These are phyloP conservation scores for Syngnathus acus DNA, from an alignment of 2,797 vertebrate genomes.

Conservation along the genomic window DNA sequence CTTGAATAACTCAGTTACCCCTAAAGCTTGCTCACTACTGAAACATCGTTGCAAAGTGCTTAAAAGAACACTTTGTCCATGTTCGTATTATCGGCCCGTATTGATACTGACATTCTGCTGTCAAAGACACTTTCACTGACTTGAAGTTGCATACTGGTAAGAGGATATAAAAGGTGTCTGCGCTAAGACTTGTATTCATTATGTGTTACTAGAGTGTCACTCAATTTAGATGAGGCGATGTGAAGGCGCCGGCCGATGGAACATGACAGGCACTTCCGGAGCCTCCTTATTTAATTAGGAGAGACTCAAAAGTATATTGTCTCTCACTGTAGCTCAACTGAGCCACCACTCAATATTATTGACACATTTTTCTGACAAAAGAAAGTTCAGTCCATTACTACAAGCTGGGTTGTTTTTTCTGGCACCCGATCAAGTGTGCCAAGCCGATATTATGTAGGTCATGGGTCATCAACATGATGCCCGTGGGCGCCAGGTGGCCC, in stretches of 20 bases:
- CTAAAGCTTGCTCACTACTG: conserved; percentile 46
- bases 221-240: conserved; percentile 17
- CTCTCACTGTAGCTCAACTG: no score
- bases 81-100: conserved; percentile 28
- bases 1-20: conserved; percentile 63
- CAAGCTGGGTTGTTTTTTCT: not conserved
- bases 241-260: conserved; percentile 39
- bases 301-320: not conserved
- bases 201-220: conserved; percentile 39
- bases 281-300: conserved; percentile 49
- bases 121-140: conserved; percentile 40
- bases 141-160: conserved; percentile 14
- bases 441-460: not conserved
- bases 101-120: conserved; percentile 29
- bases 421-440: not conserved
- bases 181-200: conserved; percentile 11
- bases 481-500: no score
- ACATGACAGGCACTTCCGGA: conserved; percentile 29
- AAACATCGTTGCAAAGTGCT: conserved; percentile 40
- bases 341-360: no score
- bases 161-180: not conserved
- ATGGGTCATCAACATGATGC: no score
- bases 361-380: no score
- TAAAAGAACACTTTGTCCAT: conserved; percentile 38
- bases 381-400: not conserved